These are phyloP conservation scores for Apodemus speciosus DNA, from an alignment of 2,113 vertebrate species.

Conservation along the genomic window DNA sequence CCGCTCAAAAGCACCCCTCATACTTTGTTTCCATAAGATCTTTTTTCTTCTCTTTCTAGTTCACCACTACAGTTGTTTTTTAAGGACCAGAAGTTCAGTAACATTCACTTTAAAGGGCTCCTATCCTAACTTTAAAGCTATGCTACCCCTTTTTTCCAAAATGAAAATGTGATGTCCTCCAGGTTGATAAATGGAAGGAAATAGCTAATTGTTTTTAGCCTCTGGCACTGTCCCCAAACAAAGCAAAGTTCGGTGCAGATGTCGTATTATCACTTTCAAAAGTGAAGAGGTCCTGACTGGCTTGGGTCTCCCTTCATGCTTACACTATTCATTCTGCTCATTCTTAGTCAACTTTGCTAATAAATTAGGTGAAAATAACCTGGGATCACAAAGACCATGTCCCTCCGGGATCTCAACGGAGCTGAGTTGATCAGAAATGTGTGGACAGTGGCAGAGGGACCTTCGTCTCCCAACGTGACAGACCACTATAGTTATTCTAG, in stretches of 20 bases:
- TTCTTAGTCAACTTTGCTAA: constrained; percentile 1
- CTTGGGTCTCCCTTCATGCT: not conserved
- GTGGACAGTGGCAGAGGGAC: too few species aligned
- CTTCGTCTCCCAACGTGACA: not conserved
- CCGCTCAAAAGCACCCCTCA: too few species aligned
- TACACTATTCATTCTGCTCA: not conserved
- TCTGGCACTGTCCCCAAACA: not conserved
- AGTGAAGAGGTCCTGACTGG: not conserved
- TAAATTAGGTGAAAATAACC: not conserved
- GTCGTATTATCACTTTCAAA: not conserved
- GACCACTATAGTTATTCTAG: not conserved
- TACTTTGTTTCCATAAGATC: too few species aligned
- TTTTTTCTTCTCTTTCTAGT: too few species aligned
- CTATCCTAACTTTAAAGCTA: not conserved
- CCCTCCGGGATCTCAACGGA: not conserved
- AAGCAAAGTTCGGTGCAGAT: not conserved
- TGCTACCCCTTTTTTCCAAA: not conserved
- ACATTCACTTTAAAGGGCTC: not conserved
- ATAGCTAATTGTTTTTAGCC: not conserved
- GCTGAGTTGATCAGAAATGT: not conserved
- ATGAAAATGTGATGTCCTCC: constrained; percentile 3
- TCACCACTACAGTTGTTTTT: not conserved
- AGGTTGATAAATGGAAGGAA: not conserved
- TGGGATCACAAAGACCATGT: not conserved
- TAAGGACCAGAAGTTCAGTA: not conserved